Percentiles rank a stretch among this genome's conserved stretches.
phyloP scores from a whole-genome alignment of 2,888 invertebrate genomes.

The Gnatocerus cornutus region DNA sequence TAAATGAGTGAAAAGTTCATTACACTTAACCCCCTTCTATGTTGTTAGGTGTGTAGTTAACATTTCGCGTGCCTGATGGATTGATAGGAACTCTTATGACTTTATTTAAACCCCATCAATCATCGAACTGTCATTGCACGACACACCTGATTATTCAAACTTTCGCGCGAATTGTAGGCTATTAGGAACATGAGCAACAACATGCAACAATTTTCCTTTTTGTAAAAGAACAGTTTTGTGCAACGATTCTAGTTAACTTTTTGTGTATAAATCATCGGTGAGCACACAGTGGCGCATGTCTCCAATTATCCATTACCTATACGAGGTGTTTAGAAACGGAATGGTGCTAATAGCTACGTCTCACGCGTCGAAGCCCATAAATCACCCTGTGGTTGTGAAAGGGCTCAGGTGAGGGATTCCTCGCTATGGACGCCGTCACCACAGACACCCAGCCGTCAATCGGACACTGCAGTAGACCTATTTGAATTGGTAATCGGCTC shows the following conservation, averaged over 20 bases:
- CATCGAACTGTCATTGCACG: conserved; percentile 64
- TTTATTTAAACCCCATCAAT: conserved; percentile 67
- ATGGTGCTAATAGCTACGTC: conserved; percentile 62
- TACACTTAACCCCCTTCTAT: conserved; percentile 21
- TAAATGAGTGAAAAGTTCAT: conserved; percentile 35
- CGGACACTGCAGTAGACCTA: conserved; percentile 40
- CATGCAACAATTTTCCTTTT: conserved; percentile 44
- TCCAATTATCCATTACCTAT: conserved; percentile 67
- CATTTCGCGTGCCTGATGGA: conserved; percentile 62
- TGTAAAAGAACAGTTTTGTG: neutral
- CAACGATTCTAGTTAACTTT: conserved; percentile 17
- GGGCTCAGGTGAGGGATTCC: conserved; percentile 38
- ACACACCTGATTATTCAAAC: conserved; percentile 52
- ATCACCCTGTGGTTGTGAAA: conserved; percentile 56
- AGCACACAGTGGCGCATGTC: conserved; percentile 65
- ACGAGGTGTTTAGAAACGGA: conserved; percentile 65
- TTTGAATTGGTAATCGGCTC: conserved; percentile 51
- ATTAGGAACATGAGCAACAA: conserved; percentile 34
- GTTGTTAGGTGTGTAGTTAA: conserved; percentile 38
- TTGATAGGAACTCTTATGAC: conserved; percentile 64
- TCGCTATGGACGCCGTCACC: conserved; percentile 31
- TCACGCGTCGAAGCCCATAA: conserved; percentile 64
- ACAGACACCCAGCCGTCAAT: conserved; percentile 46
- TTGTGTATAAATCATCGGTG: neutral
- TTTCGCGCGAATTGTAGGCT: conserved; percentile 38